Base-by-base conservation (phyloP, 2,888 invertebrate genomes). In the Ferrisia virgata region DNA sequence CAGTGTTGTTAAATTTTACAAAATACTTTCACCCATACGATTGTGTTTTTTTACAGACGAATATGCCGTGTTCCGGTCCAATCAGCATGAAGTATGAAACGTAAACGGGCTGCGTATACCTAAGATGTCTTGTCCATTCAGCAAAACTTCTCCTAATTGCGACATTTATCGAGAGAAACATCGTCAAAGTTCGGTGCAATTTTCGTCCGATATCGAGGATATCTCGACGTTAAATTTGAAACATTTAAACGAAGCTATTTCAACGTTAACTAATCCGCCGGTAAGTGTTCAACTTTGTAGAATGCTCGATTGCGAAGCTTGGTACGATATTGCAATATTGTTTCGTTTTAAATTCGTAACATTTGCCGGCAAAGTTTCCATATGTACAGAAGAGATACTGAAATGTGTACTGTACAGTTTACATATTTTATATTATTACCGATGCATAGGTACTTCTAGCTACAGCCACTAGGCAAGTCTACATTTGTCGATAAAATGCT, bases 231-330 rank as follows among this genome's bases (percentile, higher is more conserved):
- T 94, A 86, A 94, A 94, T 86, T 89, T 95, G 88, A 94, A 94
- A 88, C 93, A 95, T 88, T 90, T 96, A 87, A 94, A 94, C 88
- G 93, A 94, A 87, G 95, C 95, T 47, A 92, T 96, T 86, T 92
- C 94, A 87, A 91, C 95, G 85, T 90, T 96, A 86, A 95, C 95
- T 40, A 93, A 94, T 69, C 95, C 95, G 85, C 92, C 94, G 91
- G 95, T 95, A 90, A 91, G 93, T 91, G 18, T 36, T n/a, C 18
- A 0, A 64, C 81, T 72, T 84, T 28, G 43, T 78, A 84, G 58
- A 2, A 58, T 22, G 28, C 5, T 18, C 6, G 0, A 9, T 43
- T 43, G 22, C 5, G 22, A 2, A 0, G 22, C 22, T 53, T 53
- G 6, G 43, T 43, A 43, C 43, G 2, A 43, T 2, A 11, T 2